Evolutionary conservation across 2,797 vertebrate genomes (phyloP).

Genomic region (Neosilurus mollespiculum): DNA sequence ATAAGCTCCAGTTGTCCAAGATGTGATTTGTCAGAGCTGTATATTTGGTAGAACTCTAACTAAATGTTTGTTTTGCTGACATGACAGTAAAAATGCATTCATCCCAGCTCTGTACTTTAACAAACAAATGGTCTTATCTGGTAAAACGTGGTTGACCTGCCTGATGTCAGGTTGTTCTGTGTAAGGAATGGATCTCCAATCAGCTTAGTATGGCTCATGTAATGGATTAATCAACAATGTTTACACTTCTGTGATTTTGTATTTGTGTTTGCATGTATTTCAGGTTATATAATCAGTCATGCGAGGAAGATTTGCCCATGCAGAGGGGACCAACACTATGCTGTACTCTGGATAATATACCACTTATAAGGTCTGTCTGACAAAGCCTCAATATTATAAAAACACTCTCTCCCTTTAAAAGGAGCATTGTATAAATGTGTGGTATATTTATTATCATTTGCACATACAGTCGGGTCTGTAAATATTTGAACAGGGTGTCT

Average conservation of each 20-base stretch:
- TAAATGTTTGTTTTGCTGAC: conserved; percentile 5
- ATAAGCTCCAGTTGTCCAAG: background rate
- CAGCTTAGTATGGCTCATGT: background rate
- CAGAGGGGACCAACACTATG: conserved; percentile 60
- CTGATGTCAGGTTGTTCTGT: background rate
- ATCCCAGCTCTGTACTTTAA: background rate
- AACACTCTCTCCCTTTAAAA: background rate
- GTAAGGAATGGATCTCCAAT: background rate
- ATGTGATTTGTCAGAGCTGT: background rate
- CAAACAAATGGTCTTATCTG: conserved; percentile 6
- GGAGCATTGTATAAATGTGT: background rate
- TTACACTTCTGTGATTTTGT: conserved; percentile 5
- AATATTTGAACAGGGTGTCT: no score
- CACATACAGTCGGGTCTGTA: background rate
- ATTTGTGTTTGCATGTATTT: conserved; percentile 38
- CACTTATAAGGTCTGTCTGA: conserved; percentile 70
- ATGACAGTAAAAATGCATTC: conserved; percentile 1
- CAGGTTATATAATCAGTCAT: conserved; percentile 76
- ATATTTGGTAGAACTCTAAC: background rate
- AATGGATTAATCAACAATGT: background rate
- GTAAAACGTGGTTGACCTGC: conserved; percentile 17
- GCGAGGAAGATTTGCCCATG: conserved; percentile 56
- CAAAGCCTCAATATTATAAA: background rate
- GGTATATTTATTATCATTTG: background rate
- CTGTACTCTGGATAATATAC: conserved; percentile 72